These are phyloP conservation scores for Cairina moschata DNA, from an alignment of 2,113 vertebrate genomes.

Conservation along the genomic window DNA sequence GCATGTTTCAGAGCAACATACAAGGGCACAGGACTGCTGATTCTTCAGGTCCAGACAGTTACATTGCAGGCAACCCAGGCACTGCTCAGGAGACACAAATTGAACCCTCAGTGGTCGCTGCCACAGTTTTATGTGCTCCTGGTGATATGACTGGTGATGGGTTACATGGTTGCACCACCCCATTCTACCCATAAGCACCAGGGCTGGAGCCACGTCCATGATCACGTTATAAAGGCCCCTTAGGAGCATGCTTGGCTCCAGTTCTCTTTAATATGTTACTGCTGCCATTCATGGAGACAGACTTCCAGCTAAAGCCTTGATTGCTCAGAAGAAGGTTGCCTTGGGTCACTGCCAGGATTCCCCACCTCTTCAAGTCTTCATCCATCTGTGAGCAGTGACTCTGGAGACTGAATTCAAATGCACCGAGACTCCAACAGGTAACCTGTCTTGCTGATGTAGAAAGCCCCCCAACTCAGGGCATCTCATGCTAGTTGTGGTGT, in stretches of 20 bases:
- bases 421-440: background rate
- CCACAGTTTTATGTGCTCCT: background rate
- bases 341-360: background rate
- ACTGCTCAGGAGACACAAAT: background rate
- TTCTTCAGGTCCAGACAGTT: background rate
- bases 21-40: background rate
- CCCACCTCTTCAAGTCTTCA: background rate
- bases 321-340: background rate
- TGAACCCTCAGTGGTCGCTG: background rate
- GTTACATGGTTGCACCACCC: background rate
- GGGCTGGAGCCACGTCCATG: background rate
- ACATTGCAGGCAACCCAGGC: background rate
- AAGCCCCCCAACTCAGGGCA: fast-evolving
- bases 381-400: fast-evolving
- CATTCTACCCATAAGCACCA: background rate
- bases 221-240: background rate
- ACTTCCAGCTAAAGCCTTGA: background rate
- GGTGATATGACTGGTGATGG: fast-evolving
- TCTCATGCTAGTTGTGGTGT: background rate
- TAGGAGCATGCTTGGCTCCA: background rate
- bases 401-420: background rate
- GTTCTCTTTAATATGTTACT: background rate
- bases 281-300: background rate
- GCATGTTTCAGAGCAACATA: background rate
- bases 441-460: fast-evolving